A percentile compares a stretch with the other conserved stretches of the same genome.
Evolutionary conservation across 1,140 invertebrate species (phyloP).

Genomic region (Eueides isabella): DNA sequence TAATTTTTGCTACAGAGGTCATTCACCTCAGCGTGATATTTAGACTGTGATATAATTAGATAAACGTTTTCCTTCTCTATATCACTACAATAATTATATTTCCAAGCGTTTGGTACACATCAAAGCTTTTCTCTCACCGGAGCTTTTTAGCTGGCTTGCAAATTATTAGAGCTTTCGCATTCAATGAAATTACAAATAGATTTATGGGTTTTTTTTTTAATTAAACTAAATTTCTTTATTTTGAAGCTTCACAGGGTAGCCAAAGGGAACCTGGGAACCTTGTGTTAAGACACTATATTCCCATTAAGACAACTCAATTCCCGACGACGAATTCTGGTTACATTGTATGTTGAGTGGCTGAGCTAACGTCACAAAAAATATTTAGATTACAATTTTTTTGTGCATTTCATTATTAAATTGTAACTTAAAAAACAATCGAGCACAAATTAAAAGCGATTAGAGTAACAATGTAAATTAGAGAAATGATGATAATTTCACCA

Average conservation of each 20-base stretch:
- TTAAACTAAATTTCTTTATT: background rate
- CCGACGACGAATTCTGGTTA: too few relatives aligned
- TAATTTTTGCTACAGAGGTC: conserved; percentile 51
- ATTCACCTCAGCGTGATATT: conserved; percentile 56
- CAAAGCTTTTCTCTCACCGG: background rate
- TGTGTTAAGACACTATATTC: too few relatives aligned
- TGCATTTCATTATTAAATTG: too few relatives aligned
- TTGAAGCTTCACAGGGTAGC: too few relatives aligned
- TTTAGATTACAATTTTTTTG: too few relatives aligned
- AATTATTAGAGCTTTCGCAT: conserved; percentile 3
- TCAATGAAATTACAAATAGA: background rate
- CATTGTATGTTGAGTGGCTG: too few relatives aligned
- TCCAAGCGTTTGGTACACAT: background rate
- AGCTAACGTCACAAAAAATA: too few relatives aligned
- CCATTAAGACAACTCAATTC: too few relatives aligned
- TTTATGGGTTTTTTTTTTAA: background rate
- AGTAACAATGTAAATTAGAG: background rate
- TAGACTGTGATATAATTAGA: conserved; percentile 23
- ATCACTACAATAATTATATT: conserved; percentile 2
- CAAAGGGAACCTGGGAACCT: too few relatives aligned
- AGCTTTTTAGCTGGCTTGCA: background rate
- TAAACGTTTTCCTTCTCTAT: background rate
- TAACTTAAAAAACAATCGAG: too few relatives aligned
- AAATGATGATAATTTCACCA: background rate
- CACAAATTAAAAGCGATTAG: conserved; percentile 3